These are phyloP conservation scores for Sternotherus odoratus DNA, from an alignment of 2,797 vertebrate species.

Conservation along the genomic window DNA sequence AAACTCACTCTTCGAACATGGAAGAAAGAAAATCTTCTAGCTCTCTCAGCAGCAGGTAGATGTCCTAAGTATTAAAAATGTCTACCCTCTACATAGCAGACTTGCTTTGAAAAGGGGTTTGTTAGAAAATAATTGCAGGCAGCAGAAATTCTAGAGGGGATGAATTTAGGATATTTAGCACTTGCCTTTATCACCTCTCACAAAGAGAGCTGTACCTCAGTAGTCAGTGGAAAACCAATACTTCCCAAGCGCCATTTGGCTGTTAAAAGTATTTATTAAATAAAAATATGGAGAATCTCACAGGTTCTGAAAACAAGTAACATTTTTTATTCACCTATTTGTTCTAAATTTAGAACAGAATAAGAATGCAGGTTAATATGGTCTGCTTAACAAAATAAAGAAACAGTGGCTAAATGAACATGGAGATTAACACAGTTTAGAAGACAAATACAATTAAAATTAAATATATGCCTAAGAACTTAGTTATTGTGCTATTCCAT, in stretches of 20 bases:
- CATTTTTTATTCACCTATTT: not conserved
- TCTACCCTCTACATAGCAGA: not conserved
- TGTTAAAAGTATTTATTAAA: conserved; percentile 16
- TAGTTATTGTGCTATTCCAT: not conserved
- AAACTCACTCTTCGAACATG: conserved; percentile 2
- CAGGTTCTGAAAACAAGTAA: not conserved
- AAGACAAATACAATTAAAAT: not conserved
- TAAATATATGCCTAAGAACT: conserved; percentile 1
- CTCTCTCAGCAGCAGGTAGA: not conserved
- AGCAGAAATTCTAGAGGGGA: conserved; percentile 50
- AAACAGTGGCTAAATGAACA: not conserved
- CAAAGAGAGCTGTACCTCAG: not conserved
- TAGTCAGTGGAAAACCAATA: conserved; percentile 15
- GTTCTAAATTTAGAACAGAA: not conserved
- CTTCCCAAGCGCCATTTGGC: not conserved
- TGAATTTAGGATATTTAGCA: conserved; percentile 24
- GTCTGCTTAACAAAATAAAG: not conserved
- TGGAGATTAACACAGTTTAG: not conserved
- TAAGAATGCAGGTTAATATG: not conserved
- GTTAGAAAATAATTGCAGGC: conserved; percentile 47
- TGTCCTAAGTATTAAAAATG: not conserved
- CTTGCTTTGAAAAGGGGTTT: conserved; percentile 6
- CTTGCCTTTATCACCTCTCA: not conserved
- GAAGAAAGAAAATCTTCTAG: conserved; percentile 5
- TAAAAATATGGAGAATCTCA: not conserved